A percentile compares a stretch with the other conserved stretches of the same genome.
Conservation (phyloP, 2,113 vertebrate species). For the Elephantulus edwardii region DNA sequence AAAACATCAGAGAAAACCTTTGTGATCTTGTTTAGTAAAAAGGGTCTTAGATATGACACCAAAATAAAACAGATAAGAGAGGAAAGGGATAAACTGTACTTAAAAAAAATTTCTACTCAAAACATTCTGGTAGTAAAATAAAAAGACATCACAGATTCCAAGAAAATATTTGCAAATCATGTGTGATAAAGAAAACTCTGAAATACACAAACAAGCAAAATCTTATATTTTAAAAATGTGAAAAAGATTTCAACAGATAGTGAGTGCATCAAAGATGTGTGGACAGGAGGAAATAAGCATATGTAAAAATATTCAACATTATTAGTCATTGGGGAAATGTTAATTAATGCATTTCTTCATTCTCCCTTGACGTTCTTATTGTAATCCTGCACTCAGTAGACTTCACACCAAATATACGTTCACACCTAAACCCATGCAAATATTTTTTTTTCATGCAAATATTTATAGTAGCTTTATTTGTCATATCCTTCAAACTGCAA, state of each 20-base stretch:
- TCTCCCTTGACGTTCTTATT: background rate
- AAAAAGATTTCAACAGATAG: background rate
- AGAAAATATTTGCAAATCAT: background rate
- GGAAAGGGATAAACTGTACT: background rate
- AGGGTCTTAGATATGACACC: background rate
- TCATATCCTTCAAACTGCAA: background rate
- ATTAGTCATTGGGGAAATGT: background rate
- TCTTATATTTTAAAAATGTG: background rate
- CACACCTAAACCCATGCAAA: background rate
- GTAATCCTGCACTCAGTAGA: background rate
- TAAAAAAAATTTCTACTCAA: background rate
- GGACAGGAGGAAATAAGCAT: background rate
- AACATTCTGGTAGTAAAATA: background rate
- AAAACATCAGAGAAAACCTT: background rate
- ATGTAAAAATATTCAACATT: background rate
- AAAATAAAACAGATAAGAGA: background rate
- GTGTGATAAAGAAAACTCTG: background rate
- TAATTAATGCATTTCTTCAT: background rate
- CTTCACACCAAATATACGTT: background rate
- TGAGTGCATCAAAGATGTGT: background rate
- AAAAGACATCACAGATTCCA: background rate
- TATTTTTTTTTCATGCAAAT: too few species aligned
- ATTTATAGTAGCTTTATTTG: background rate
- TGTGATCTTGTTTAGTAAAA: background rate
- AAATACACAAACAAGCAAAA: background rate